Evolutionary conservation across 2,113 vertebrate species (phyloP), one percentile per base, ranked within the genome.

Genomic region (Theristicus caerulescens): DNA sequence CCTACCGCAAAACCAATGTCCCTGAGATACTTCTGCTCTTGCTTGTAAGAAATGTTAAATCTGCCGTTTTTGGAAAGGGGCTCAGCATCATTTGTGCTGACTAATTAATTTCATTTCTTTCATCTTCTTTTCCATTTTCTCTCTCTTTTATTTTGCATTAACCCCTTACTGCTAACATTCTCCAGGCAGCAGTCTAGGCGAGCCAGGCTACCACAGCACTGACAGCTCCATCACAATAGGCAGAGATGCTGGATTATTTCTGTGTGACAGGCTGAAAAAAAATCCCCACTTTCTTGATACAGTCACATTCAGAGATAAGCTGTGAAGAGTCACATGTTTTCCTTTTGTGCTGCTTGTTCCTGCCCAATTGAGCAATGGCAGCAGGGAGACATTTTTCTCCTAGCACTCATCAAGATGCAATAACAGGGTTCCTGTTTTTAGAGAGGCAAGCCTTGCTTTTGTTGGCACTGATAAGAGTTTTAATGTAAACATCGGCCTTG

Each of bases 361-460:
- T 91, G 55, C 22, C 46, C 65, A 55, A 5, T 66, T 92, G 90
- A 94, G 94, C 72, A 96, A 97, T 25, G 81, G 86, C 92, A 95
- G 77, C 76, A 70, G 62, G 65, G 78, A 96, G 66, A 87, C 55
- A 74, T 94, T 94, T 87, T 95, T 95, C 54, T 88, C 79, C 34
- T 62, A 89, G 58, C 70, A 82, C 42, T 94, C 94, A 95, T 82
- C 90, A 80, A 80, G 74, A 94, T 70, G 22, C 94, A 96, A 95
- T 95, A 95, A 96, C 89, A 96, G 90, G 55, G 29, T 49, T 89
- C 78, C 92, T 93, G 88, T 86, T 96, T 87, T 96, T 66, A 92
- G 57, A 59, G 82, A 90, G 42, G 73, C 79, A 88, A 92, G 82
- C n/a, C 40, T 94, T 92, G 92, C 88, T 95, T 94, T 93, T 95